Evolutionary conservation across 2,888 invertebrate genomes (phyloP).

Genomic region (Lasiommata megera): DNA sequence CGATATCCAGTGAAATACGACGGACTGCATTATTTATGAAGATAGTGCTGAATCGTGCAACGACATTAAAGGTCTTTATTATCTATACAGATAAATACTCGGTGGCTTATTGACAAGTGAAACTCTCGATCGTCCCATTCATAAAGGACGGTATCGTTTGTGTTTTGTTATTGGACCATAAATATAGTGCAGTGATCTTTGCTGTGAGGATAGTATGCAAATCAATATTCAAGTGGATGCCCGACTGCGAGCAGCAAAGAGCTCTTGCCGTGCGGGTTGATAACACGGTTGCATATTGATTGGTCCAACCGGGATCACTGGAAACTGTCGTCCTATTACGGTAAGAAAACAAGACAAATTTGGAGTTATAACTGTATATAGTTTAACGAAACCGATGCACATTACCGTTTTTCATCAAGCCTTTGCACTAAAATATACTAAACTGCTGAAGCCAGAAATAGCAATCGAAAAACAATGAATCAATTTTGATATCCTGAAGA

Average conservation of each 20-base stretch:
- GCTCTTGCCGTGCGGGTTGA: conserved; percentile 63
- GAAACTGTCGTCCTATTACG: conserved; percentile 55
- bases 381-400: neutral
- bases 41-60: conserved; percentile 45
- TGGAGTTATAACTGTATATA: neutral
- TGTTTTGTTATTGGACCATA: conserved; percentile 62
- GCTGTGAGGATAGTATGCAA: conserved; percentile 64
- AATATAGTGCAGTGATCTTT: conserved; percentile 61
- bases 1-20: conserved; percentile 54
- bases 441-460: neutral
- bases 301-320: conserved; percentile 57
- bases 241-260: conserved; percentile 55
- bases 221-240: conserved; percentile 70
- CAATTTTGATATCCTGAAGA: too few relatives aligned
- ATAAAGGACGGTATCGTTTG: conserved; percentile 57
- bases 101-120: conserved; percentile 76
- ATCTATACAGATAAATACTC: conserved; percentile 44
- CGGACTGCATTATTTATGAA: conserved; percentile 52
- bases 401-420: too few relatives aligned
- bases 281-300: conserved; percentile 74
- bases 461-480: too few relatives aligned
- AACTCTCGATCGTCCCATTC: conserved; percentile 66
- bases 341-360: conserved; percentile 48
- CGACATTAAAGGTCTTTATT: conserved; percentile 51
- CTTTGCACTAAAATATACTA: neutral